phyloP scores from a whole-genome alignment of 2,888 invertebrate species.

The Drosophila stalkeri region DNA sequence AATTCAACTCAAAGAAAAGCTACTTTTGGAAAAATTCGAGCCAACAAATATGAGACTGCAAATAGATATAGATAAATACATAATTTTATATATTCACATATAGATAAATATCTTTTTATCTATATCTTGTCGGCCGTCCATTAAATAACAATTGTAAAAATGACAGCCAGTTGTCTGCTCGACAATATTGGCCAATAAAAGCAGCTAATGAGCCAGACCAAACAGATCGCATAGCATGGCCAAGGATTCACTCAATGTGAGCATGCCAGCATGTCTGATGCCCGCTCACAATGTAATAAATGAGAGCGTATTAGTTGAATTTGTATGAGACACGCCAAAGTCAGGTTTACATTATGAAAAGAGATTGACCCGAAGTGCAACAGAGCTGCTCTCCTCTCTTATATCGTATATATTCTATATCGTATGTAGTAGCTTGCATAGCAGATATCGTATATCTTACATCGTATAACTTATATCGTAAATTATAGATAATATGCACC shows the following conservation, averaged over 20 bases:
- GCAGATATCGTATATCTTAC: background rate
- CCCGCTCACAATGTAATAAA: background rate
- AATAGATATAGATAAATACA: constrained; percentile 14
- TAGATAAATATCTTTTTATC: constrained; percentile 23
- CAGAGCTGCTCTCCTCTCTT: background rate
- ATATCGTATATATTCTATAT: background rate
- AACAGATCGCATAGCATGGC: constrained; percentile 57
- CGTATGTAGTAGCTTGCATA: background rate
- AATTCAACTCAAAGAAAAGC: constrained; percentile 55
- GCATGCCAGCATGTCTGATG: background rate
- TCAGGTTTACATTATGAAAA: too few species aligned
- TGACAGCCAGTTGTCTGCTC: constrained; percentile 70
- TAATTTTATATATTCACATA: background rate
- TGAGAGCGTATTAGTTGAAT: background rate
- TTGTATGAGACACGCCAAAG: background rate
- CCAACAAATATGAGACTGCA: constrained; percentile 31
- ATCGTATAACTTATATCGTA: background rate
- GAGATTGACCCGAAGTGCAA: background rate
- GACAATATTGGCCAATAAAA: constrained; percentile 35
- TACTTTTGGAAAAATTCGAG: constrained; percentile 70
- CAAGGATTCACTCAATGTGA: constrained; percentile 71
- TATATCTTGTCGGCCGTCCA: constrained; percentile 45
- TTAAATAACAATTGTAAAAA: constrained; percentile 70
- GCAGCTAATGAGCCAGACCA: constrained; percentile 46
- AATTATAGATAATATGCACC: background rate